A percentile compares a stretch with the other conserved stretches of the same genome.
Conservation (phyloP, 1,140 invertebrate genomes). For the Andricus grossulariae region DNA sequence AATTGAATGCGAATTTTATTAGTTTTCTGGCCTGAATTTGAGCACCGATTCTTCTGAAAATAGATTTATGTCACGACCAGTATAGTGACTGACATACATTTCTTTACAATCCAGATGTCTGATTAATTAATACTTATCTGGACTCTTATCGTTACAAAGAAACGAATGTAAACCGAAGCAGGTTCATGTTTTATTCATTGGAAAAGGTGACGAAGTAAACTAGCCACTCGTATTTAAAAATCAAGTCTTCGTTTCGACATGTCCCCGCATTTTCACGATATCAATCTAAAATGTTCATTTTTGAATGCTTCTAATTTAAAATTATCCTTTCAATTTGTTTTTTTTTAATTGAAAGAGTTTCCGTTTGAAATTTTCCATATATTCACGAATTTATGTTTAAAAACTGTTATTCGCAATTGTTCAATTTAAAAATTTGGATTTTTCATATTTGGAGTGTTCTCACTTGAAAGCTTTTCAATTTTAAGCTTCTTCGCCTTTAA, state of each 20-base stretch:
- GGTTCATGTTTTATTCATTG: background rate
- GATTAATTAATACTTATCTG: conserved; percentile 25
- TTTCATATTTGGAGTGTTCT: too few species aligned
- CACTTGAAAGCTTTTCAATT: too few species aligned
- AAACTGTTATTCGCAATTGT: too few species aligned
- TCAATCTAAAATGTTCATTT: background rate
- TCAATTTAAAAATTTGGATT: too few species aligned
- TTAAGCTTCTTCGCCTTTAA: too few species aligned
- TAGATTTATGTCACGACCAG: conserved; percentile 27
- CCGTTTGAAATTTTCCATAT: too few species aligned
- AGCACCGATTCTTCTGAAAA: conserved; percentile 17
- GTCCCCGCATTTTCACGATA: background rate
- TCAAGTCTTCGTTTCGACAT: background rate
- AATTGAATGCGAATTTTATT: background rate
- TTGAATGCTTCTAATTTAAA: too few species aligned
- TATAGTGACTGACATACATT: conserved; percentile 27
- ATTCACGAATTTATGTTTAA: too few species aligned
- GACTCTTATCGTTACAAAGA: conserved; percentile 12
- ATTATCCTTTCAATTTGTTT: too few species aligned
- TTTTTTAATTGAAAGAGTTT: too few species aligned
- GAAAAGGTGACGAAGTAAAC: background rate
- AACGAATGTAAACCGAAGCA: conserved; percentile 1
- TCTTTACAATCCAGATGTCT: conserved; percentile 25
- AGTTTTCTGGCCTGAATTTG: conserved; percentile 17
- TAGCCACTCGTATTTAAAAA: background rate